A percentile compares a stretch with the other conserved stretches of the same genome.
phyloP scores from a whole-genome alignment of 2,797 vertebrate species.

The Tapera naevia region DNA sequence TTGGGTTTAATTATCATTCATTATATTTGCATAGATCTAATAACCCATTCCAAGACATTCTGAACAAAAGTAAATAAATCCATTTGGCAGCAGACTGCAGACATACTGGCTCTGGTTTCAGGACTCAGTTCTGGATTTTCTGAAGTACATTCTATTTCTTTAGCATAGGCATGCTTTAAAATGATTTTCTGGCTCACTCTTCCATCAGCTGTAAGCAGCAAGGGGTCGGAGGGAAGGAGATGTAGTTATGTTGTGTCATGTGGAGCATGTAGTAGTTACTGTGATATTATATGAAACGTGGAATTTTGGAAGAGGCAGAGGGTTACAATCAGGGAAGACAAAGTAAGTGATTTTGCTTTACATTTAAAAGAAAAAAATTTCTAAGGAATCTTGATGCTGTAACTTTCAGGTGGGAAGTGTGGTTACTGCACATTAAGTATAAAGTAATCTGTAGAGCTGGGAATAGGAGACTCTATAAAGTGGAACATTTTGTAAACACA shows the following conservation, averaged over 20 bases:
- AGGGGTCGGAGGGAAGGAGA: too few species aligned
- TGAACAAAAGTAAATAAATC: background rate
- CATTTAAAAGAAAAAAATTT: background rate
- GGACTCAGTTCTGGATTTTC: background rate
- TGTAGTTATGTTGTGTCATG: too few species aligned
- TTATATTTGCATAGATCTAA: background rate
- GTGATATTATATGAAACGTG: too few species aligned
- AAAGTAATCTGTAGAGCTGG: background rate
- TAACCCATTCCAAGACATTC: background rate
- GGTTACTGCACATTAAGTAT: background rate
- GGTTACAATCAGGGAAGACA: too few species aligned
- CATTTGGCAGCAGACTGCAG: background rate
- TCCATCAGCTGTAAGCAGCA: background rate
- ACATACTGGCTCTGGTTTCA: background rate
- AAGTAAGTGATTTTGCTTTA: background rate
- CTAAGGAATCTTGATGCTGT: background rate
- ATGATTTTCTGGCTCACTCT: background rate
- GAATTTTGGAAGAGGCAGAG: too few species aligned
- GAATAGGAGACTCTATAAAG: background rate
- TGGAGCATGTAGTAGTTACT: too few species aligned
- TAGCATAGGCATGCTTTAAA: background rate
- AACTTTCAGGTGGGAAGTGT: background rate
- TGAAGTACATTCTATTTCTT: background rate
- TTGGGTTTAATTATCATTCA: background rate
- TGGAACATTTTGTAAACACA: background rate